Percentiles rank a stretch among this genome's conserved stretches.
These are phyloP conservation scores for Armadillidium nasatum DNA, from an alignment of 1,140 invertebrate species.

Conservation along the genomic window DNA sequence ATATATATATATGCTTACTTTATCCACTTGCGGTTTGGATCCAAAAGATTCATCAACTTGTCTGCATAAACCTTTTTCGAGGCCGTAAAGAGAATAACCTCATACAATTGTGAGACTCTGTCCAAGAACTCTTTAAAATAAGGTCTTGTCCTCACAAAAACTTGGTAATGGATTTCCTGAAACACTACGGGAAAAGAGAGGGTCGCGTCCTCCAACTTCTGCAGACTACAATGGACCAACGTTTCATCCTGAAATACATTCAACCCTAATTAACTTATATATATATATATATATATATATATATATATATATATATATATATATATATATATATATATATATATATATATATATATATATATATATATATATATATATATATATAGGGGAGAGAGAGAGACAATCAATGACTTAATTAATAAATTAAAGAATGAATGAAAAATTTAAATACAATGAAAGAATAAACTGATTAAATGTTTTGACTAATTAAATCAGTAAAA, in stretches of 20 bases:
- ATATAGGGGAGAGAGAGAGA: no score
- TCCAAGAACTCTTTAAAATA: conserved; percentile 88
- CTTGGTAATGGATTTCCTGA: conserved; percentile 82
- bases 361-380: no score
- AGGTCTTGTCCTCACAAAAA: conserved; percentile 87
- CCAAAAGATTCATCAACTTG: conserved; percentile 85
- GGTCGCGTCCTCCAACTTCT: conserved; percentile 83
- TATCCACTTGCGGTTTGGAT: conserved; percentile 81
- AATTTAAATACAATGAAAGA: no score
- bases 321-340: no score
- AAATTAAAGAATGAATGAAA: no score
- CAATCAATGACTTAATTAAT: no score
- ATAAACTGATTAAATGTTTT: no score
- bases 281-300: no score
- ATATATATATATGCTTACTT: conserved; percentile 59
- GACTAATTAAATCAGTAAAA: no score
- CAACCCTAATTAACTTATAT: no score
- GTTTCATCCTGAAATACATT: conserved; percentile 84
- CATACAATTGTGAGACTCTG: conserved; percentile 79
- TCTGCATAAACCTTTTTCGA: conserved; percentile 94
- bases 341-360: no score
- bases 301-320: no score
- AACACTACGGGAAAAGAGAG: conserved; percentile 92
- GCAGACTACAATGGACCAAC: conserved; percentile 88
- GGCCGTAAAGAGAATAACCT: conserved; percentile 94